Conservation (phyloP, 2,113 vertebrate genomes). For the Mola mola region DNA sequence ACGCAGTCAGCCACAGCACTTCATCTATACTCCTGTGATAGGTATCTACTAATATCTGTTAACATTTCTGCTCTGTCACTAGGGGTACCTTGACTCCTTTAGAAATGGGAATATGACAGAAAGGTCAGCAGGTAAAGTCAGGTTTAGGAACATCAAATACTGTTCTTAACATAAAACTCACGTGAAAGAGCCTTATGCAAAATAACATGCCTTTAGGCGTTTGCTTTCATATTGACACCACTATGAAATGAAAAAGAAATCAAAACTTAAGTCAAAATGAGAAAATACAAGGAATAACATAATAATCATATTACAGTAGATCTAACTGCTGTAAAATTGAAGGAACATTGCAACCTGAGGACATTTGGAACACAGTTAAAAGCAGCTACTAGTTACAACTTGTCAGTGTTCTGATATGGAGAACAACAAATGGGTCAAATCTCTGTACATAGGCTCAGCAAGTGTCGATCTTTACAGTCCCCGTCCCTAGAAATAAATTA, state of each 20-base stretch:
- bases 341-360: neutral
- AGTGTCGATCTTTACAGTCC: too few relatives aligned
- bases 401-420: neutral
- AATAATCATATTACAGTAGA: constrained; percentile 13
- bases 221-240: neutral
- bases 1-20: constrained; percentile 94
- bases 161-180: too few relatives aligned
- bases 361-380: neutral
- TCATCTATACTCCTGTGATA: constrained; percentile 88
- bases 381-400: neutral
- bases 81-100: neutral
- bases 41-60: constrained; percentile 59
- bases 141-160: too few relatives aligned
- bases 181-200: too few relatives aligned
- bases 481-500: too few relatives aligned
- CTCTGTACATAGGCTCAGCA: neutral
- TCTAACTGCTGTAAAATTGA: neutral
- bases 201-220: constrained; percentile 2
- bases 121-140: too few relatives aligned
- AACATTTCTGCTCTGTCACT: neutral
- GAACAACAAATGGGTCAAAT: too few relatives aligned
- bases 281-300: too few relatives aligned
- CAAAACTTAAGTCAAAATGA: neutral
- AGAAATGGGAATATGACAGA: neutral
- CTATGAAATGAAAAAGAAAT: neutral